Conservation (phyloP, 2,888 invertebrate species). For the Camptogramma bilineatum region DNA sequence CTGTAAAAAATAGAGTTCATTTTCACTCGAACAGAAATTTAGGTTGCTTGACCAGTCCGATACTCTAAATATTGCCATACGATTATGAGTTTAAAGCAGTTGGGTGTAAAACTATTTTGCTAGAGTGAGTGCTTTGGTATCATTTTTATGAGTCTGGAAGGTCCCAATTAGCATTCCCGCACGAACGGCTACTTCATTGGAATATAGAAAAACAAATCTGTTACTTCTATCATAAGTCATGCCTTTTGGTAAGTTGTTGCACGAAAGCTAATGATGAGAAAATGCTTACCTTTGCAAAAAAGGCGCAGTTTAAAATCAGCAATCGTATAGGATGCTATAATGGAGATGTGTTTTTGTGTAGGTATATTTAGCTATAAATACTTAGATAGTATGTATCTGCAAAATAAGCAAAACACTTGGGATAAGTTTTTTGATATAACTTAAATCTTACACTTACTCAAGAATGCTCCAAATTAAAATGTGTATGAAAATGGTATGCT, state of each 20-base stretch:
- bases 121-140: constrained; percentile 38
- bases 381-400: neutral
- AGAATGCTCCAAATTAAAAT: no score
- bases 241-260: constrained; percentile 40
- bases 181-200: constrained; percentile 52
- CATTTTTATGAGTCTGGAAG: constrained; percentile 58
- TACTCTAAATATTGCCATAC: constrained; percentile 28
- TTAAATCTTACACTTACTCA: no score
- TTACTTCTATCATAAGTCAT: constrained; percentile 47
- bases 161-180: constrained; percentile 68
- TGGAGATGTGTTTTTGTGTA: constrained; percentile 3
- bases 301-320: neutral
- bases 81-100: constrained; percentile 41
- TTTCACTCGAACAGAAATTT: constrained; percentile 37
- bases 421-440: no score
- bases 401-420: no score
- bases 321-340: constrained; percentile 1
- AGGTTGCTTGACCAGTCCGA: constrained; percentile 46
- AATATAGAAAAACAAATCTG: constrained; percentile 51
- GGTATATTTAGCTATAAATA: neutral
- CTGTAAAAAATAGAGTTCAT: constrained; percentile 47
- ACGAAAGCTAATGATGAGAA: constrained; percentile 37
- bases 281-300: constrained; percentile 9
- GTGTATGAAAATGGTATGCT: no score
- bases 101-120: constrained; percentile 45